Evolutionary conservation across 2,888 invertebrate species (phyloP).

Genomic region (Plagodis dolabraria): DNA sequence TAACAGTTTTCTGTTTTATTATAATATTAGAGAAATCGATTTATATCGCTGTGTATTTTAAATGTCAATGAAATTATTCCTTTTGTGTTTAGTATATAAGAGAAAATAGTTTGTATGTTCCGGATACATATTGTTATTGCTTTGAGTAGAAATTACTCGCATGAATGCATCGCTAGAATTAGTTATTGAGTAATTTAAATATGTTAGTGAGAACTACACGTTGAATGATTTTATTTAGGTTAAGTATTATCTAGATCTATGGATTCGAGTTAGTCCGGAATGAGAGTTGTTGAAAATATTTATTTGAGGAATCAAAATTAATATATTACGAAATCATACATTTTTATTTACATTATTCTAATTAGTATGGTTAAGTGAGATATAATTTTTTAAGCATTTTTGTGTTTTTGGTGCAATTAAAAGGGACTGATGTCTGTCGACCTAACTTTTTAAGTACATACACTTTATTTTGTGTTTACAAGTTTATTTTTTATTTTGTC

Average conservation of each 20-base stretch:
- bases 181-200: slow-evolving; percentile 41
- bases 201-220: slow-evolving; percentile 60
- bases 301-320: slow-evolving; percentile 68
- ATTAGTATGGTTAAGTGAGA: slow-evolving; percentile 41
- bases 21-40: slow-evolving; percentile 2
- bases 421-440: slow-evolving; percentile 42
- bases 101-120: slow-evolving; percentile 29
- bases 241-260: slow-evolving; percentile 61
- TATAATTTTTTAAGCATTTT: slow-evolving; percentile 70
- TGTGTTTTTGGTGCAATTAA: slow-evolving; percentile 77
- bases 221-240: slow-evolving; percentile 59
- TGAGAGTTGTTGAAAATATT: slow-evolving; percentile 50
- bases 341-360: slow-evolving; percentile 55
- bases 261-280: slow-evolving; percentile 37
- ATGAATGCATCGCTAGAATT: slow-evolving; percentile 28
- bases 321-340: slow-evolving; percentile 54
- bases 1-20: slow-evolving; percentile 17
- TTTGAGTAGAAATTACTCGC: slow-evolving; percentile 13
- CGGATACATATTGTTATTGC: slow-evolving; percentile 28
- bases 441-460: slow-evolving; percentile 51
- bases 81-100: slow-evolving; percentile 44
- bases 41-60: slow-evolving; percentile 10
- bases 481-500: slow-evolving; percentile 52
- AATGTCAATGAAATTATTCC: slow-evolving; percentile 61
- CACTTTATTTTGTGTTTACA: slow-evolving; percentile 45